Evolutionary conservation across 1,140 invertebrate genomes (phyloP).

Genomic region (Lepidotrigona ventralis): DNA sequence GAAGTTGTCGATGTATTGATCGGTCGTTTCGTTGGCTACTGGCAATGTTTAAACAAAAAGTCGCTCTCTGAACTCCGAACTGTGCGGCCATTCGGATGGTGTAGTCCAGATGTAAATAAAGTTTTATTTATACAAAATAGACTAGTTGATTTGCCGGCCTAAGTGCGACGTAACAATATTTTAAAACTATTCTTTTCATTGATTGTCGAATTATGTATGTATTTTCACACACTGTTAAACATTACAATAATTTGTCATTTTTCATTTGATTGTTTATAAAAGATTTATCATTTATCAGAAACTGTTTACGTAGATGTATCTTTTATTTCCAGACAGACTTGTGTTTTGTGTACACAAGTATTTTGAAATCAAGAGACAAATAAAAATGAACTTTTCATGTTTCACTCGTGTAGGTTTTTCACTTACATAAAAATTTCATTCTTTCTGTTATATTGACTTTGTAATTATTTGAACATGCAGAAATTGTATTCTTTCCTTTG

Average conservation of each 20-base stretch:
- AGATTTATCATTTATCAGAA: too few species aligned
- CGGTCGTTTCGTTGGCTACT: too few species aligned
- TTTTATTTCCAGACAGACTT: neutral
- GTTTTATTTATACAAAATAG: too few species aligned
- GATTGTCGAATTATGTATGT: too few species aligned
- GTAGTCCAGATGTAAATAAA: too few species aligned
- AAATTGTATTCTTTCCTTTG: neutral
- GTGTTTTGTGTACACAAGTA: fast-evolving
- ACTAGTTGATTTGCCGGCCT: too few species aligned
- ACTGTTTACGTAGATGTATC: neutral
- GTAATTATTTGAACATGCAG: too few species aligned
- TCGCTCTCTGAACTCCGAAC: too few species aligned
- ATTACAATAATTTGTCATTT: neutral
- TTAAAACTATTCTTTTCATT: neutral
- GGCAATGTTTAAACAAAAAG: too few species aligned
- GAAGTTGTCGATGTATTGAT: too few species aligned
- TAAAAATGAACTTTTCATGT: neutral
- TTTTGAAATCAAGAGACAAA: neutral
- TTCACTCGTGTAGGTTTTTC: neutral
- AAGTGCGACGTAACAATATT: neutral
- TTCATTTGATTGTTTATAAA: neutral
- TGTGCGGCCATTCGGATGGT: too few species aligned
- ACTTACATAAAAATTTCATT: neutral
- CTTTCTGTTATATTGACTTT: neutral
- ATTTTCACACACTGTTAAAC: too few species aligned